Evolutionary conservation across 2,113 vertebrate genomes (phyloP), one percentile per base, ranked within the genome.

Genomic region (Sterrhoptilus dennistouni): DNA sequence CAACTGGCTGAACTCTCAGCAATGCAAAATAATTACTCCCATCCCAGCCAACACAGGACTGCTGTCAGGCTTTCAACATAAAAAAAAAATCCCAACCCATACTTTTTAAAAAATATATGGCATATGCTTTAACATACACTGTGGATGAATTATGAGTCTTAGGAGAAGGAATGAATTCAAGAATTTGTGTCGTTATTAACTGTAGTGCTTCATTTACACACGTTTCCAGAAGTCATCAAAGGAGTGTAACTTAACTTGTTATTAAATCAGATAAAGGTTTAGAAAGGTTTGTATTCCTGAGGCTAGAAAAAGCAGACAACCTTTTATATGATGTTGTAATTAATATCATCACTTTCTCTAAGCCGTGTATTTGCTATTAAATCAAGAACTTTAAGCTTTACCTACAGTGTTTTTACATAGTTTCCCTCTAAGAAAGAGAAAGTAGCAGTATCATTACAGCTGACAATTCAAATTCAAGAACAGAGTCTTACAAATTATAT

Each of bases 401-500:
- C 29, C 66, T 90, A 74, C 38, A 80, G n/a, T 85, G 84, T 80
- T 97, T 95, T 94, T 87, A 85, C 74, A 94, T 8, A 70, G 35
- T 35, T 94, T 85, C 66, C 50, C 47, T 47, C 40, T 66, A 96
- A 91, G 83, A 87, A 87, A 83, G 57, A 68, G 22, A 65, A 90
- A 47, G 83, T 9, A 91, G 60, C 77, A 91, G 12, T 94, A 94
- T 96, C 91, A 91, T 93, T 96, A 95, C 82, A 94, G 82, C 54
- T 96, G 94, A 95, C 94, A 94, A 86, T 77, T 94, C 79, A 94
- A 80, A 91, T 54, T 72, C 84, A 89, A 77, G 75, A 95, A 65
- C 61, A 59, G 50, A 4, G 59, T 87, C 85, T 91, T 44, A 85
- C 95, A 94, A 93, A 96, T 96, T 96, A 95, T 88, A 97, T 93